These are phyloP conservation scores for Antechinus flavipes DNA, from an alignment of 2,113 vertebrate genomes.

Conservation along the genomic window DNA sequence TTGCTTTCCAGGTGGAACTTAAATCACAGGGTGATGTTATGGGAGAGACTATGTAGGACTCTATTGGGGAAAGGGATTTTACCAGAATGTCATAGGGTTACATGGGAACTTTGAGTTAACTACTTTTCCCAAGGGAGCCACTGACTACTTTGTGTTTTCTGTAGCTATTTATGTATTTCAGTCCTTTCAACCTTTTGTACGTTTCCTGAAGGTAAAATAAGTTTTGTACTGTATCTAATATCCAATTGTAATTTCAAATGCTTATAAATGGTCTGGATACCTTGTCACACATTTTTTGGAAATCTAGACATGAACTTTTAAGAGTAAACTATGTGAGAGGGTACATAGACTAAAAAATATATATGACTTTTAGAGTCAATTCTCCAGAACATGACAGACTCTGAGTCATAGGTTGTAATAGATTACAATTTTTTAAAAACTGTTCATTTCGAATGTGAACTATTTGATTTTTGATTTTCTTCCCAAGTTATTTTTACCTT, in stretches of 20 bases:
- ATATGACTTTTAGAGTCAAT: neutral
- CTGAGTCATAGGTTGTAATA: neutral
- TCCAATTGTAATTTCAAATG: neutral
- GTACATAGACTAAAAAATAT: neutral
- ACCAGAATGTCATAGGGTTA: neutral
- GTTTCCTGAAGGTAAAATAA: neutral
- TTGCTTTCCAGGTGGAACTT: neutral
- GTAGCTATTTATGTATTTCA: neutral
- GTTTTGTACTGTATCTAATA: neutral
- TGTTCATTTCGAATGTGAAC: too few species aligned
- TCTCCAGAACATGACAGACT: neutral
- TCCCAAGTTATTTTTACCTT: too few species aligned
- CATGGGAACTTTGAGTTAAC: neutral
- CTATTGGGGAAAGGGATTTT: neutral
- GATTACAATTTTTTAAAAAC: neutral
- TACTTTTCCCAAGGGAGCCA: neutral
- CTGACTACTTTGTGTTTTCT: neutral
- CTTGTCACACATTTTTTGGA: neutral
- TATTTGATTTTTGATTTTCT: too few species aligned
- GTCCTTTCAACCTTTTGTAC: neutral
- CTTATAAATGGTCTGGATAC: neutral
- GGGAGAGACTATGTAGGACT: neutral
- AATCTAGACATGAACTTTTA: neutral
- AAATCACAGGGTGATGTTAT: neutral
- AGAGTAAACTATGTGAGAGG: neutral